Base-by-base conservation (phyloP, 1,140 invertebrate species). In the Tenebrio molitor region DNA sequence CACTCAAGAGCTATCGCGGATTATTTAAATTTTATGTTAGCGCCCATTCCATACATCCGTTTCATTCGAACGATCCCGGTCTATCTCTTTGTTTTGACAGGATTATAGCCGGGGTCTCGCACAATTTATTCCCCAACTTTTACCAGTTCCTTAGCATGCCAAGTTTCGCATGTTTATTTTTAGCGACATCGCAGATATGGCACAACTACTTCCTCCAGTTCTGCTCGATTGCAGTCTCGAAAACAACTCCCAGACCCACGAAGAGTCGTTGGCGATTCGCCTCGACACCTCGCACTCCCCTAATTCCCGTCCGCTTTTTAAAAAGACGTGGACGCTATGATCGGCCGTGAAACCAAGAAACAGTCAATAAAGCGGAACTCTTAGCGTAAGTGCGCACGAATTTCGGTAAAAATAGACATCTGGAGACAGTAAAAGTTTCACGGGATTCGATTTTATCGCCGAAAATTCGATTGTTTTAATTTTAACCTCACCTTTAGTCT, bases 391-490 rank as follows among this genome's bases (percentile, higher is more conserved):
- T 39, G 36, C 36, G 36, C 36, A 39, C 36, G 36, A 39, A 39
- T 8, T 8, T 39, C 12, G 36, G 5, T 39, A 39, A 39, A 39
- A 39, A 39, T 39, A 39, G 36, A 39, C 36, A 12, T 5, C 29
- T 5, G 29, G 29, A 39, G n/a, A 39, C 36, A 5, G 12, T 39
- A 39, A 39, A 39, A 39, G 12, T 2, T 39, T 39, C 12, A 39
- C 36, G 36, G 12, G 36, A 29, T 39, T 39, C 36, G 36, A 39
- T 39, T 39, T 39, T 39, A 39, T 39, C n/a, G 5, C 12, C 16
- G 44, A 53, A 53, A 53, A 53, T 53, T 53, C 46, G 16, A 53
- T 53, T 53, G 21, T 53, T 39, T 53, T 53, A 53, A 53, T 53
- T 53, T 53, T 53, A 53, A 23, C 21, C 8, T n/a, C 19, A 53